Base-by-base conservation (phyloP, 2,888 invertebrate genomes). In the Folsomia candida region DNA sequence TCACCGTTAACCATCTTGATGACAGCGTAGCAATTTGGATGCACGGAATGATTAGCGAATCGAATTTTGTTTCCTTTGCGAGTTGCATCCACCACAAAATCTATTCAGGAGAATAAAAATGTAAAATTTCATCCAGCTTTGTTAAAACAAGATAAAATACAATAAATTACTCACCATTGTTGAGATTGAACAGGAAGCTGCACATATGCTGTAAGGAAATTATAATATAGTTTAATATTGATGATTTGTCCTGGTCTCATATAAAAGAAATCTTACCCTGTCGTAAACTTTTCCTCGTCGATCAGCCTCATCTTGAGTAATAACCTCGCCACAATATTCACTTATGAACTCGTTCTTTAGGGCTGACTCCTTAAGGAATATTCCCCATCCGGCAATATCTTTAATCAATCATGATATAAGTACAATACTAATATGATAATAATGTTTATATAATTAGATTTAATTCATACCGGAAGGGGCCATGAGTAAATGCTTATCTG, bases 361-460 rank as follows among this genome's bases (percentile, higher is more conserved):
- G 1, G 94, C 96, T 1, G 93, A 92, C 78, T 94, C 93, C 83
- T 97, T 97, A 29, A 98, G 86, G 85, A 97, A 99, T 80, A 98
- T 98, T 57, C 99, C 99, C 97, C 97, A 99, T 24, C 99, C 99
- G 14, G 98, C 98, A 25, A 99, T 97, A 85, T 98, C n/a, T n/a
- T n/a, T n/a, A n/a, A n/a, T n/a, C n/a, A n/a, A n/a, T n/a, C n/a
- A n/a, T n/a, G n/a, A n/a, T n/a, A n/a, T n/a, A n/a, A n/a, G n/a
- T n/a, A n/a, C n/a, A n/a, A n/a, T n/a, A n/a, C n/a, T n/a, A n/a
- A n/a, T n/a, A n/a, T n/a, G n/a, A n/a, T n/a, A n/a, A n/a, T n/a
- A n/a, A n/a, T n/a, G n/a, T n/a, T n/a, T n/a, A n/a, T n/a, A n/a
- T n/a, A n/a, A n/a, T n/a, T n/a, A n/a, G n/a, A n/a, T n/a, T n/a